Conservation (phyloP, 2,797 vertebrate species). For the Xenopus petersii region DNA sequence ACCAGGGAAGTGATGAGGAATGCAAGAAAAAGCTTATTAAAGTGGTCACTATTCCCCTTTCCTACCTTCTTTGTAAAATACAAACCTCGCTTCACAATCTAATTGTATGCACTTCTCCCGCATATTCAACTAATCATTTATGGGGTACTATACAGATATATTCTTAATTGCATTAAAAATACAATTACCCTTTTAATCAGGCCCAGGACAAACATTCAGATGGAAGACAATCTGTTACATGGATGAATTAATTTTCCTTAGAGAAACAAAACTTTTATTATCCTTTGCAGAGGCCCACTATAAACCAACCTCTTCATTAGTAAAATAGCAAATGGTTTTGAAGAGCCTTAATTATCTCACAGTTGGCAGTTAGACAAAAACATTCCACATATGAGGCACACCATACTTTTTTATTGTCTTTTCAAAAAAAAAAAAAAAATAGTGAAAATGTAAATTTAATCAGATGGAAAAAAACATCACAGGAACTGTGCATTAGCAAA, state of each 20-base stretch:
- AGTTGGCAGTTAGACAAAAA: constrained; percentile 26
- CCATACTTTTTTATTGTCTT: constrained; percentile 2
- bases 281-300: background rate
- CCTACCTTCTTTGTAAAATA: too few species aligned
- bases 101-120: too few species aligned
- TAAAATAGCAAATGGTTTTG: constrained; percentile 15
- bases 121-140: too few species aligned
- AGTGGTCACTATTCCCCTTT: too few species aligned
- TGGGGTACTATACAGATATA: too few species aligned
- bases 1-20: too few species aligned
- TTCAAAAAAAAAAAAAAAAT: too few species aligned
- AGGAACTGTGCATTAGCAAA: too few species aligned
- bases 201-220: constrained; percentile 1
- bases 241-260: background rate
- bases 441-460: background rate
- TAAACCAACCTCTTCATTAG: constrained; percentile 14
- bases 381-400: background rate
- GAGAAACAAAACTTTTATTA: background rate
- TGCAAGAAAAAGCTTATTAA: too few species aligned
- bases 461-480: background rate
- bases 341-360: constrained; percentile 27
- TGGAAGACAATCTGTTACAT: constrained; percentile 16
- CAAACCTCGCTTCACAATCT: too few species aligned
- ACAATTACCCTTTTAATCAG: too few species aligned
- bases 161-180: too few species aligned